Evolutionary conservation across 2,797 vertebrate genomes (phyloP).

Genomic region (Tapirus indicus): DNA sequence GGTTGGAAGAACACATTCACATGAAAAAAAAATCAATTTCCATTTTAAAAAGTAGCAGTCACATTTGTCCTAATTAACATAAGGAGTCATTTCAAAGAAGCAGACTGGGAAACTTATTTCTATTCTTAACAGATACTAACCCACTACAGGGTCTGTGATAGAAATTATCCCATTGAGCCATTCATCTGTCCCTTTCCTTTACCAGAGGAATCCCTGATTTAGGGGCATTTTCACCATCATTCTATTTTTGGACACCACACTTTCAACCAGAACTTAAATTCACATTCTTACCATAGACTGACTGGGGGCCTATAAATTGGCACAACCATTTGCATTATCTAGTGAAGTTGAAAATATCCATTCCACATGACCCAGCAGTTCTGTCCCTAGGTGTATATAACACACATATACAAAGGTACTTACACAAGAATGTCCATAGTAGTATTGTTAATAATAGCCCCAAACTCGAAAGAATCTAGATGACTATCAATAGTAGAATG

Average conservation of each 20-base stretch:
- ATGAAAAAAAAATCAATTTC: constrained; percentile 40
- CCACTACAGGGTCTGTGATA: background rate
- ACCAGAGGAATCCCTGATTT: constrained; percentile 14
- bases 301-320: background rate
- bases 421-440: background rate
- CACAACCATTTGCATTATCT: constrained; percentile 9
- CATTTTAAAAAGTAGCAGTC: constrained; percentile 25
- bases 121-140: constrained; percentile 20
- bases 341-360: constrained; percentile 15
- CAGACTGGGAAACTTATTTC: background rate
- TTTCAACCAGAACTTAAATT: constrained; percentile 58
- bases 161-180: background rate
- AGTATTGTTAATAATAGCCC: background rate
- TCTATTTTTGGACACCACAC: constrained; percentile 38
- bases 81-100: constrained; percentile 42
- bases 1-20: constrained; percentile 22
- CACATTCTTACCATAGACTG: background rate
- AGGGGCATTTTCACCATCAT: constrained; percentile 21
- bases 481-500: background rate
- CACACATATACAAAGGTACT: background rate
- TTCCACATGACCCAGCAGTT: background rate
- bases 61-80: constrained; percentile 55
- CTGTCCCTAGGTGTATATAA: background rate
- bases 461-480: constrained; percentile 26
- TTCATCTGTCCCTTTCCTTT: background rate